Base-by-base conservation (phyloP, 2,888 invertebrate species). In the Tupiocoris notatus region DNA sequence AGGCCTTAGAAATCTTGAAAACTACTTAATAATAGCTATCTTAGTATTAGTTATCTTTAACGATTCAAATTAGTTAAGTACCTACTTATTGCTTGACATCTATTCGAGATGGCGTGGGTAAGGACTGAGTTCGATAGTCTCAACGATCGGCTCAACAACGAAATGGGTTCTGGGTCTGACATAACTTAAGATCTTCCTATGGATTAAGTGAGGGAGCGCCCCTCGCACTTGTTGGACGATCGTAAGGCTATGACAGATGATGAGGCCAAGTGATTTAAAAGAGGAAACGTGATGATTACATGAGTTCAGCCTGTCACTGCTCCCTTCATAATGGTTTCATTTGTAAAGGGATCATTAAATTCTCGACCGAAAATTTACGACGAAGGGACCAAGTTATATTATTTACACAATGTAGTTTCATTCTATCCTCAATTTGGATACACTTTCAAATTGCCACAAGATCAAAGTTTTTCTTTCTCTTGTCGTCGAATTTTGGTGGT, bases 221-320 rank as follows among this genome's bases (percentile, higher is more conserved):
- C 39, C 39, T 12, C 6, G 39, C 39, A 39, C 39, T 39, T 39
- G 39, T 39, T 12, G 39, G 39, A 39, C 39, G 39, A 39, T 39
- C 12, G 39, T 12, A 39, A 39, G 39, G 39, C 39, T 3, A 39
- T 12, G 39, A 7, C 39, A 7, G 39, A 39, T 12, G 39, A 39
- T 39, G 22, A 57, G 56, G 22, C 25, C 57, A 67, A 67, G 67
- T 67, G 67, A 67, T 67, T 67, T 56, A 56, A 67, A 65, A 56
- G 54, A 67, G 67, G 67, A 67, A 67, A 54, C 67, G 67, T 67
- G 67, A 67, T 67, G 67, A 67, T 67, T 67, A 56, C 67, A 54
- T 18, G 56, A 12, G 39, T 7, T 39, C 39, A 39, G 39, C 67
- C 57, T 22, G 57, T 9, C 67, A 22, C 21, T 56, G 21, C n/a